Conservation (phyloP, 2,113 vertebrate genomes). For the Spea bombifrons region DNA sequence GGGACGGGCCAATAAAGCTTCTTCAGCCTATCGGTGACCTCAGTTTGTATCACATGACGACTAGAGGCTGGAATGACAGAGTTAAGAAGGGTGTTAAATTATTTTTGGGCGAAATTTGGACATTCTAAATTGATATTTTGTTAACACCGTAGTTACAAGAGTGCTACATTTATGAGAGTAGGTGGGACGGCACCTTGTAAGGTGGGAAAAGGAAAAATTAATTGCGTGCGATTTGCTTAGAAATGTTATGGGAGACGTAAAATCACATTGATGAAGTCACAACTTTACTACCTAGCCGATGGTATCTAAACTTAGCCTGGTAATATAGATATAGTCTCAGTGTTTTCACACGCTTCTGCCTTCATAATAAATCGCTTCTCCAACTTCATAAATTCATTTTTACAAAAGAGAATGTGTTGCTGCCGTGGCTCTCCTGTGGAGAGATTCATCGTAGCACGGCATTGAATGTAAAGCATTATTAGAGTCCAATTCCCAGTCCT, state of each 20-base stretch:
- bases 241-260: neutral
- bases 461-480: conserved; percentile 4
- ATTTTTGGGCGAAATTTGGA: too few species aligned
- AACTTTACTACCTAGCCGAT: neutral
- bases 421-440: neutral
- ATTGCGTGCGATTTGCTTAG: too few species aligned
- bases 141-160: too few species aligned
- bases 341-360: neutral
- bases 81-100: too few species aligned
- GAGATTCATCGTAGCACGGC: neutral
- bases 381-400: conserved; percentile 1
- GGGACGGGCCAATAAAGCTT: too few species aligned
- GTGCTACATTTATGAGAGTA: too few species aligned
- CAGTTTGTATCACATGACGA: too few species aligned
- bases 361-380: neutral
- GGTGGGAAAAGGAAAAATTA: too few species aligned
- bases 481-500: neutral
- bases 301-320: conserved; percentile 47
- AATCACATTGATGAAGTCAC: neutral
- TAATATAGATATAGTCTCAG: conserved; percentile 51
- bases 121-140: too few species aligned
- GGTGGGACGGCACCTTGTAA: too few species aligned
- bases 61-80: too few species aligned
- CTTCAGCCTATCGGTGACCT: too few species aligned
- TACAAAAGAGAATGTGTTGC: neutral